Conservation (phyloP, 2,888 invertebrate genomes). For the Zele albiditarsus region DNA sequence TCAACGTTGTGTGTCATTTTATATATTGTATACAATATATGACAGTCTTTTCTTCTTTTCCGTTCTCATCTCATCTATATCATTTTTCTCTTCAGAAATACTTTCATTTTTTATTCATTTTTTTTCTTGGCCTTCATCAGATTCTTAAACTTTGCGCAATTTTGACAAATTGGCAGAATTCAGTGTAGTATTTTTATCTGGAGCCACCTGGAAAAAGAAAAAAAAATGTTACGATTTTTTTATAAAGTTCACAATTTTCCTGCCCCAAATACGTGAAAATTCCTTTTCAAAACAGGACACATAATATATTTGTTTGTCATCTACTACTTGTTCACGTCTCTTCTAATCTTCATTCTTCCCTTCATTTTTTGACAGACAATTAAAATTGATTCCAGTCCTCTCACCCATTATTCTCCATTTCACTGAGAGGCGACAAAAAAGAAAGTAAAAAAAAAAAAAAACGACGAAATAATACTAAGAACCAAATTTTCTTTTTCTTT, state of each 20-base stretch:
- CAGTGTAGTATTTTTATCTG: too few relatives aligned
- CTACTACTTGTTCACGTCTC: slow-evolving; percentile 47
- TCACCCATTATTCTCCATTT: slow-evolving; percentile 19
- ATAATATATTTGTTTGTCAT: too few relatives aligned
- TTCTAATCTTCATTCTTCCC: slow-evolving; percentile 49
- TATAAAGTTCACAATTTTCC: too few relatives aligned
- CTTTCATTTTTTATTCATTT: slow-evolving; percentile 12
- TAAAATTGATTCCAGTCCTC: slow-evolving; percentile 57
- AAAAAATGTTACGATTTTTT: too few relatives aligned
- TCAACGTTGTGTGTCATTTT: neutral
- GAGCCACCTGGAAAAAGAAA: too few relatives aligned
- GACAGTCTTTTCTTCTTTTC: slow-evolving; percentile 17
- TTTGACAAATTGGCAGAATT: slow-evolving; percentile 53
- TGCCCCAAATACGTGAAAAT: too few relatives aligned
- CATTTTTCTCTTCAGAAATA: slow-evolving; percentile 19
- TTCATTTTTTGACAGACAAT: slow-evolving; percentile 56
- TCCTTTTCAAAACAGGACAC: too few relatives aligned
- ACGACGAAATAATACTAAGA: neutral
- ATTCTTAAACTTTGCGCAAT: slow-evolving; percentile 50
- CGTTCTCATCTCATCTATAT: slow-evolving; percentile 42
- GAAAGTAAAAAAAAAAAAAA: neutral
- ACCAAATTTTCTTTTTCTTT: neutral
- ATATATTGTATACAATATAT: slow-evolving; percentile 13
- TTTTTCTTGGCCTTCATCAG: neutral
- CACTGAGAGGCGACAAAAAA: neutral